These are phyloP conservation scores for Thamnophis sirtalis DNA, from an alignment of 2,113 vertebrate genomes.

Conservation along the genomic window DNA sequence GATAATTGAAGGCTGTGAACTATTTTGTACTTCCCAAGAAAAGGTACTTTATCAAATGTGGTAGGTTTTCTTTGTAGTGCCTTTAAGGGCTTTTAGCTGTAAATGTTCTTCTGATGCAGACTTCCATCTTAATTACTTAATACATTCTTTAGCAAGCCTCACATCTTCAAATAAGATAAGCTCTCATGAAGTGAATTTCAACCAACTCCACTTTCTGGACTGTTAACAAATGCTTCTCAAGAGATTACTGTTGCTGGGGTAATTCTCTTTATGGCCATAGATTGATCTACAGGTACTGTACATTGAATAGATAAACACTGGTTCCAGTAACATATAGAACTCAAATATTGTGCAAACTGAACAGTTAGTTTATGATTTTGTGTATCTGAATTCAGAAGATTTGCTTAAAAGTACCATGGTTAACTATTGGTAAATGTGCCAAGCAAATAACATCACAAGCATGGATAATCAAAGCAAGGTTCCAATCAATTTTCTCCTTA, in stretches of 20 bases:
- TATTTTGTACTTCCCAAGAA: slow-evolving; percentile 36
- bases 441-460: background rate
- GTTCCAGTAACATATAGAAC: background rate
- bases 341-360: background rate
- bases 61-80: slow-evolving; percentile 23
- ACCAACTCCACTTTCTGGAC: background rate
- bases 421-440: background rate
- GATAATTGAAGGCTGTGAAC: slow-evolving; percentile 46
- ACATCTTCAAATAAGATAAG: slow-evolving; percentile 27
- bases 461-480: background rate
- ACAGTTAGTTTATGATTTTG: background rate
- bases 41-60: slow-evolving; percentile 39
- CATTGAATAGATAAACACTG: background rate
- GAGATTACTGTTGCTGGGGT: slow-evolving; percentile 5
- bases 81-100: slow-evolving; percentile 22
- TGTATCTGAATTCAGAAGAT: background rate
- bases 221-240: background rate
- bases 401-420: background rate
- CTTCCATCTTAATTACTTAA: slow-evolving; percentile 36
- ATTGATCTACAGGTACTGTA: background rate
- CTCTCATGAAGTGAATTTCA: background rate
- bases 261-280: background rate
- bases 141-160: slow-evolving; percentile 14
- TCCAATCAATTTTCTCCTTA: background rate
- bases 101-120: slow-evolving; percentile 21